Conservation (phyloP, 2,113 vertebrate genomes). For the Sorex fumeus region DNA sequence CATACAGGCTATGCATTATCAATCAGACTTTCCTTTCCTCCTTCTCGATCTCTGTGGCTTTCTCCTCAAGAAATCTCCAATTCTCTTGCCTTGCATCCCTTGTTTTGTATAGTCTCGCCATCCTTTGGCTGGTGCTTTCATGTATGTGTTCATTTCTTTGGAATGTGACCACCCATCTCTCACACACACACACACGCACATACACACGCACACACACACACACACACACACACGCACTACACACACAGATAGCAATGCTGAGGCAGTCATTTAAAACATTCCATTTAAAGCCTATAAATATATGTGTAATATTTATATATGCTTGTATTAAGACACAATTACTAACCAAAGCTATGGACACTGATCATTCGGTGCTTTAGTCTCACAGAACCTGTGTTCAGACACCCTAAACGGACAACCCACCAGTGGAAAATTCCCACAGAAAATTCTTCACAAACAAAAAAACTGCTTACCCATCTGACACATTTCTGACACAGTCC, state of each 20-base stretch:
- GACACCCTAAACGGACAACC: not conserved
- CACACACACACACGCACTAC: not conserved
- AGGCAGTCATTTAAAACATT: conserved; percentile 57
- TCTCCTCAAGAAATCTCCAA: not conserved
- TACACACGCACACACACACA: not conserved
- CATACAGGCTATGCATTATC: fast-evolving
- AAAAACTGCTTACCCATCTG: conserved; percentile 11
- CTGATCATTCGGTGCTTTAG: not conserved
- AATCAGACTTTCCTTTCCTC: not conserved
- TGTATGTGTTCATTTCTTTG: conserved; percentile 59
- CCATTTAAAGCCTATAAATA: conserved; percentile 63
- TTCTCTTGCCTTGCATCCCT: not conserved
- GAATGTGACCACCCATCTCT: conserved; percentile 66
- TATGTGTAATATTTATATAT: conserved; percentile 42
- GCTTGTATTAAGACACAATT: conserved; percentile 67
- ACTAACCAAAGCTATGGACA: not conserved
- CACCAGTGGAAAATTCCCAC: conserved; percentile 8
- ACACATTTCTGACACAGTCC: not conserved
- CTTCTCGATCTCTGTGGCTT: not conserved
- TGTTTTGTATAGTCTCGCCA: not conserved
- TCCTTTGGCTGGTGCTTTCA: not conserved
- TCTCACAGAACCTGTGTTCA: not conserved
- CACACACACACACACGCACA: not conserved
- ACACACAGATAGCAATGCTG: not conserved
- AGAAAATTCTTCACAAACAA: not conserved